Conservation (phyloP, 2,888 invertebrate genomes). For the Tetranychus piercei region DNA sequence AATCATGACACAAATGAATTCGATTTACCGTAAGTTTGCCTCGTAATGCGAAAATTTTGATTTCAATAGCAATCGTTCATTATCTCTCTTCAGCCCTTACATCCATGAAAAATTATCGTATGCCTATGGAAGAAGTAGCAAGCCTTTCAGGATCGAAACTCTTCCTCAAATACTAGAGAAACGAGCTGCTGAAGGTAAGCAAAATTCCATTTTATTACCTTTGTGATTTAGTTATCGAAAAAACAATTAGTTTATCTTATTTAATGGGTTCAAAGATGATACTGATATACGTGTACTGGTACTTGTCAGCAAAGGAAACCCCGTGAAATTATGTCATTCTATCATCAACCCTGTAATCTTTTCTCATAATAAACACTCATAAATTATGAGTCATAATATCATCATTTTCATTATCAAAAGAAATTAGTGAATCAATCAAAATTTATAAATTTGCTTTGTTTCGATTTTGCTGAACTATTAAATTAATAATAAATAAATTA, state of each 20-base stretch:
- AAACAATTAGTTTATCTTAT: background rate
- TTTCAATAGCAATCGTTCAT: too few relatives aligned
- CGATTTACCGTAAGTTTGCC: background rate
- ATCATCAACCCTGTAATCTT: too few relatives aligned
- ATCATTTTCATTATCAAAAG: too few relatives aligned
- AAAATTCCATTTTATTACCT: background rate
- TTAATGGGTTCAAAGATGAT: background rate
- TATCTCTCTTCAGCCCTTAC: background rate
- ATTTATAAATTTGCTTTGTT: too few relatives aligned
- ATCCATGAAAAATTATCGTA: background rate
- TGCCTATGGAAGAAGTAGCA: background rate
- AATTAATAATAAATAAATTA: too few relatives aligned
- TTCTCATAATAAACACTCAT: too few relatives aligned
- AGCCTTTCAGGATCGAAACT: background rate
- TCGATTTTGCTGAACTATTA: too few relatives aligned
- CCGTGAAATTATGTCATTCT: too few relatives aligned
- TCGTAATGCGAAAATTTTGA: background rate
- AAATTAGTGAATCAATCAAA: too few relatives aligned
- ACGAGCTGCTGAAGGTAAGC: slow-evolving; percentile 6
- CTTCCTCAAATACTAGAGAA: background rate
- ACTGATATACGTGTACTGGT: too few relatives aligned
- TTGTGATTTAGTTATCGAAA: background rate
- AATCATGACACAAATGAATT: background rate
- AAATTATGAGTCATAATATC: too few relatives aligned
- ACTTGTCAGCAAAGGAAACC: too few relatives aligned